These are phyloP conservation scores for Sphenopsis melanotis DNA, from an alignment of 2,797 vertebrate species.

Conservation along the genomic window DNA sequence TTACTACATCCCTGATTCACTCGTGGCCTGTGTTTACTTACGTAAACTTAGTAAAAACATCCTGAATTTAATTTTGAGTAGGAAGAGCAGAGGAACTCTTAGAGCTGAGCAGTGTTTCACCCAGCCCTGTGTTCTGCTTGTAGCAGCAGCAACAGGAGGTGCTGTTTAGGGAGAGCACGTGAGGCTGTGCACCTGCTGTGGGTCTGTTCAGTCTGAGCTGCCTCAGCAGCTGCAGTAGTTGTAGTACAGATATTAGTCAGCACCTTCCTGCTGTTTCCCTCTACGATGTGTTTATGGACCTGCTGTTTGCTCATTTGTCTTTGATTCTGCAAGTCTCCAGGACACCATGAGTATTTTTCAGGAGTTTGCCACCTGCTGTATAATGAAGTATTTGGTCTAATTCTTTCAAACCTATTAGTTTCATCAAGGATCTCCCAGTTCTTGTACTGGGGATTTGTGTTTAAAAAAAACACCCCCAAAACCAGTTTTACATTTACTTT, in stretches of 20 bases:
- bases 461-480: background rate
- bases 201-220: background rate
- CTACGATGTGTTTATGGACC: background rate
- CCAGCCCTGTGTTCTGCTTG: background rate
- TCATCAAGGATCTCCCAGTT: background rate
- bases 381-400: background rate
- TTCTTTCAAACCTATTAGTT: background rate
- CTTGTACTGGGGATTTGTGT: background rate
- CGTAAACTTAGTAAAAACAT: fast-evolving
- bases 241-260: background rate
- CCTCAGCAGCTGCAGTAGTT: background rate
- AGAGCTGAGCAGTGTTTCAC: background rate
- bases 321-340: background rate
- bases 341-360: background rate
- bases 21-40: background rate
- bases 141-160: background rate
- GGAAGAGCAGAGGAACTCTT: background rate
- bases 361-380: background rate
- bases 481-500: background rate
- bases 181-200: background rate
- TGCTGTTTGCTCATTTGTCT: constrained; percentile 23
- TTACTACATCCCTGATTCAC: background rate
- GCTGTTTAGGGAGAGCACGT: background rate
- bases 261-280: background rate
- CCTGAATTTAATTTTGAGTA: background rate